Base-by-base conservation (phyloP, 2,797 vertebrate genomes). In the Lophius americanus region DNA sequence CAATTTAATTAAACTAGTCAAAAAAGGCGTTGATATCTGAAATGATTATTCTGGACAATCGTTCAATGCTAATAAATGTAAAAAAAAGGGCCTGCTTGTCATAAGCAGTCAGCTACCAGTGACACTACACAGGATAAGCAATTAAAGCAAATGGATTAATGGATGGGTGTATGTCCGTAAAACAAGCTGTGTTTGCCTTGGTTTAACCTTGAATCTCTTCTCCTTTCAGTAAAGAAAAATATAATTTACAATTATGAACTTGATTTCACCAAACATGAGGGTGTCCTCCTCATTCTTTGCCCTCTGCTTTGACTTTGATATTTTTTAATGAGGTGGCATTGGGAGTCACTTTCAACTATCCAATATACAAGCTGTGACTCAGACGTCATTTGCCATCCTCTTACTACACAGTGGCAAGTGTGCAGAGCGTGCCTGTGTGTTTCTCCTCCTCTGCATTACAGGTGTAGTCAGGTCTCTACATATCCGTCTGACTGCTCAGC, bases 321-420 rank as follows among this genome's bases (percentile, higher is more conserved):
- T 64, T 35, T 64, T 57, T 78, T 52, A 64, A 76, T n/a, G 0
- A 60, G 52, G 60, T 68, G 56, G 53, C 37, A 48, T 65, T 66
- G 65, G 41, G 60, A 64, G 60, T 73, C 49, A 4, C 41, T 1
- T 73, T 53, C 60, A 49, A 64, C 76, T 71, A 66, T 69, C 42
- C 54, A 66, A 54, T 49, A 37, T 57, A 42, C 7, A 64, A 60
- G 32, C 43, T 64, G 60, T 72, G 76, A 64, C 41, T 60, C 41
- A 5, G 14, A 23, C 72, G 63, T 73, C 69, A 12, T 60, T 46
- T 52, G 42, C 32, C 33, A 46, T 69, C 32, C 23, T 50, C 58
- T 12, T 50, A 53, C 39, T 2, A 23, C 23, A 23, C 47, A 47
- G 56, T 47, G 47, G 62, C 59, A 65, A 47, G 62, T 63, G 55